Base-by-base conservation (phyloP, 2,888 invertebrate genomes). In the Odontomyia ornata region DNA sequence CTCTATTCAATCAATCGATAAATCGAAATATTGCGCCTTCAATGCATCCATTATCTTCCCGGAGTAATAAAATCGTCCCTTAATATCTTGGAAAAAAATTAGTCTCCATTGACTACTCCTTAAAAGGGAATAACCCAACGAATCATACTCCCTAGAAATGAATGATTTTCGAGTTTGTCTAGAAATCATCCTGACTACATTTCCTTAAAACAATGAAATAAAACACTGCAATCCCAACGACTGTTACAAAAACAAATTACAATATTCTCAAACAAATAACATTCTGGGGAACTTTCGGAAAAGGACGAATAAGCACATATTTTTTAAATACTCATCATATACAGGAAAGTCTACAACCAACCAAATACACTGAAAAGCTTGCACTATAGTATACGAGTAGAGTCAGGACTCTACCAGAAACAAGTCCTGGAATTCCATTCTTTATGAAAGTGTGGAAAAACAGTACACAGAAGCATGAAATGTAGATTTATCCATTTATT, bases 171-270 rank as follows among this genome's bases (percentile, higher is more conserved):
- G 15, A 7, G 4, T 64, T 28, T 64, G 30, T 30, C 2, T n/a
- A 28, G 23, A 60, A 64, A 64, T 64, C 13, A 64, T 28, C 64
- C 30, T 15, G 1, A 64, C 64, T 64, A 28, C 15, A 64, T 64
- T 64, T 28, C 64, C 30, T 30, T 27, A 18, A 15, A 27, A 64
- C 64, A 64, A 9, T 1, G 28, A 60, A 60, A 60, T 5, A 18
- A 60, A 60, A 11, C 3, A 60, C 60, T 5, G 11, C 23, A 9
- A 36, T 36, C 36, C 18, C 5, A 5, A 13, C 7, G 21, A 60
- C 28, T 64, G n/a, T 13, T 28, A 64, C 64, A 64, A 64, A 28
- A 64, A 64, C 64, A 64, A 64, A 64, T n/a, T n/a, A n/a, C 64
- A 27, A 64, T 64, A 64, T 64, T 64, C 28, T 30, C 64, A 27